These are phyloP conservation scores for Sycophaga agraensis DNA, from an alignment of 1,140 invertebrate species.

Conservation along the genomic window DNA sequence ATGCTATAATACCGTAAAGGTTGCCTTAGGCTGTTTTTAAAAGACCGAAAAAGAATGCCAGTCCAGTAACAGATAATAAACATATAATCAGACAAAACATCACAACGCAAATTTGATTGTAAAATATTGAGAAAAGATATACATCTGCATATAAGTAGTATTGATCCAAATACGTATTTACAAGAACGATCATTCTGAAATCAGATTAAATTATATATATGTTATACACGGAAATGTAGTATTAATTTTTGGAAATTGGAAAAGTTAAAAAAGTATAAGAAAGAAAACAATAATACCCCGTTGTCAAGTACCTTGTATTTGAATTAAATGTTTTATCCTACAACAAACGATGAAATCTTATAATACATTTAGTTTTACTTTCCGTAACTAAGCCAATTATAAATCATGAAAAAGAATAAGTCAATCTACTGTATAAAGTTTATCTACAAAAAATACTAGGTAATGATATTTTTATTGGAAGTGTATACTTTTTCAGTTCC, in stretches of 20 bases:
- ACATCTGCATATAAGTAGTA: conserved; percentile 19
- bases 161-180: conserved; percentile 37
- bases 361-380: background rate
- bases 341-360: background rate
- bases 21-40: conserved; percentile 44
- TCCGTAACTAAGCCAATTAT: too few species aligned
- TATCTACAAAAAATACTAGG: conserved; percentile 16
- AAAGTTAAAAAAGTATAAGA: background rate
- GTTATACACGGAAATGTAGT: conserved; percentile 1
- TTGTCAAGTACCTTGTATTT: background rate
- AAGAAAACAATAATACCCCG: too few species aligned
- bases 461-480: conserved; percentile 27
- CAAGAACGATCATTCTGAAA: conserved; percentile 15
- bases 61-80: conserved; percentile 34
- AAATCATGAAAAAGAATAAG: conserved; percentile 9
- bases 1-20: conserved; percentile 26
- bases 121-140: conserved; percentile 30
- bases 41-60: conserved; percentile 39
- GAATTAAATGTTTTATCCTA: background rate
- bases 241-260: background rate
- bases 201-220: conserved; percentile 2
- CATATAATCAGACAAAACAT: conserved; percentile 33
- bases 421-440: conserved; percentile 28
- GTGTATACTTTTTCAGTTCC: conserved; percentile 22
- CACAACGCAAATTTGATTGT: conserved; percentile 33